Base-by-base conservation (phyloP, 2,113 vertebrate genomes). In the Diadophis punctatus region DNA sequence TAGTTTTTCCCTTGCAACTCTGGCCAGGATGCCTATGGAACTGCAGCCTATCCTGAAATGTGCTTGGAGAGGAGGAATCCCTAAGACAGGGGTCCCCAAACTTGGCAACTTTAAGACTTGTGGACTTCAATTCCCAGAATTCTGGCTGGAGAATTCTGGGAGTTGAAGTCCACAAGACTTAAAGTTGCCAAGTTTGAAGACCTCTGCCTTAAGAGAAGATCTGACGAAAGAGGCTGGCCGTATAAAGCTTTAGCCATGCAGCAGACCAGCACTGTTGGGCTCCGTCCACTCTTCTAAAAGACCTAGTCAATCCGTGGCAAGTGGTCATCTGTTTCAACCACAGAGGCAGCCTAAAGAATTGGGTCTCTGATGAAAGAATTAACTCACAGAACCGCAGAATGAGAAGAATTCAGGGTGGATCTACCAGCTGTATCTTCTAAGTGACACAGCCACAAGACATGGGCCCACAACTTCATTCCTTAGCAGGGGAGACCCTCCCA, bases 321-420 rank as follows among this genome's bases (percentile, higher is more conserved):
- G 25, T 5, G 14, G 14, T 51, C 60, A 55, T n/a, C 63, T 80
- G 63, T 56, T 46, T 84, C 63, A 2, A 56, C 14, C 51, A 84
- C 6, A 89, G 20, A 48, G 27, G 6, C 14, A 53, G 46, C 1
- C 68, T 9, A 39, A 11, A 34, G 6, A 60, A 10, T 3, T 18
- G 34, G 98, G 97, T 98, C 98, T 96, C 98, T 98, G 98, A 98
- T 98, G 98, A 98, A 99, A 97, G 98, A 98, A 96, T 98, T 98
- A 96, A 98, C 98, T 97, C 98, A 98, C 93, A 98, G 88, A 25
- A 34, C 43, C 2, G 3, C 22, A 86, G 25, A 52, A 86, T 60
- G 55, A 4, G 3, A 58, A 23, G 88, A 27, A 23, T 48, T 46
- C 11, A 48, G 84, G 34, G 34, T 1, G 34, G 34, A 43, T 43